These are phyloP conservation scores for Shinisaurus crocodilurus DNA, from an alignment of 2,113 vertebrate species.

Conservation along the genomic window DNA sequence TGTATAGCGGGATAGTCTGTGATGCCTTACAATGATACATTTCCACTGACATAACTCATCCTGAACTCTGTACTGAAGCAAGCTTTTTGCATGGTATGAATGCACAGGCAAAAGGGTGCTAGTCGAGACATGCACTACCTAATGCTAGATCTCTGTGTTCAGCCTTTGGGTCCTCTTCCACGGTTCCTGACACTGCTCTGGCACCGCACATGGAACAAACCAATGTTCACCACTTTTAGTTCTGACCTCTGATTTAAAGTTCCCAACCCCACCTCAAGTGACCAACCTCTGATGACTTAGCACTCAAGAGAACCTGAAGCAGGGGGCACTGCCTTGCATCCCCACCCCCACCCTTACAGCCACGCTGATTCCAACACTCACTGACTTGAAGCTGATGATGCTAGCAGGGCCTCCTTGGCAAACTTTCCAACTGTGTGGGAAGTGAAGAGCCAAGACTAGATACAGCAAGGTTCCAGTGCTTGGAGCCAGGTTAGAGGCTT, in stretches of 20 bases:
- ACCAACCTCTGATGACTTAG: too few relatives aligned
- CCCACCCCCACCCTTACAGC: too few relatives aligned
- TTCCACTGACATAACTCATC: not conserved
- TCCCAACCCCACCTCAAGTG: too few relatives aligned
- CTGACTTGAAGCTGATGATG: too few relatives aligned
- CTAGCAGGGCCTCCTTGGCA: too few relatives aligned
- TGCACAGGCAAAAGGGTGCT: not conserved
- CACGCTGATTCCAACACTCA: too few relatives aligned
- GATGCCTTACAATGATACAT: not conserved
- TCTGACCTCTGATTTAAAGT: too few relatives aligned
- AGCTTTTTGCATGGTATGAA: not conserved
- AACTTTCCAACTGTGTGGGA: not conserved
- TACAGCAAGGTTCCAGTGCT: not conserved
- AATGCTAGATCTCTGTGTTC: not conserved
- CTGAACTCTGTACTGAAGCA: not conserved
- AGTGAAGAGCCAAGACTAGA: not conserved
- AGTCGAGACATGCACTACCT: not conserved
- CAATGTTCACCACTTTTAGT: not conserved
- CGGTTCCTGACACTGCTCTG: not conserved
- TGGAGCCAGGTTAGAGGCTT: not conserved
- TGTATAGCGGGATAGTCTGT: not conserved
- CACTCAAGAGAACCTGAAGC: too few relatives aligned
- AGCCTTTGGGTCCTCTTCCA: not conserved
- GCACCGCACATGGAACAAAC: not conserved
- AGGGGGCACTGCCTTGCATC: too few relatives aligned